A percentile compares a stretch with the other conserved stretches of the same genome.
Evolutionary conservation across 37 sponge, comb jelly and placozoan genomes (phyloP).

Genomic region (Ephydatia muelleri): DNA sequence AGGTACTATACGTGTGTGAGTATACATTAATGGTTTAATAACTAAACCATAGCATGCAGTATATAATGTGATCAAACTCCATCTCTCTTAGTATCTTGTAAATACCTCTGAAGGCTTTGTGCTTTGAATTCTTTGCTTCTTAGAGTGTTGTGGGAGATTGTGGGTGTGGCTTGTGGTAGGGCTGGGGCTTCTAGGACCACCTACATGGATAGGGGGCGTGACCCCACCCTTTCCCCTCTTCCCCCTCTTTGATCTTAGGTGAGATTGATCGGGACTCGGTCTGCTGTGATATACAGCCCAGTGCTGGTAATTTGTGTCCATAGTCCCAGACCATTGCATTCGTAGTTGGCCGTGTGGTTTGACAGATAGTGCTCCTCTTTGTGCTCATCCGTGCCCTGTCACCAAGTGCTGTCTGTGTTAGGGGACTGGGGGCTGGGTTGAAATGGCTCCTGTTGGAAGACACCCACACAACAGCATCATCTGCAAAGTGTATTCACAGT

Average conservation of each 20-base stretch:
- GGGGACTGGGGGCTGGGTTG: not conserved
- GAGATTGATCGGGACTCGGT: not conserved
- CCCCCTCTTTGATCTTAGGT: not conserved
- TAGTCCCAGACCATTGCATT: not conserved
- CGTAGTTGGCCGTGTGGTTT: not conserved
- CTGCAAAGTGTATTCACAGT: not conserved
- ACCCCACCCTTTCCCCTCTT: not conserved
- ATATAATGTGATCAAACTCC: too few species aligned
- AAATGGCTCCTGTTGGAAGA: not conserved
- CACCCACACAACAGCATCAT: too few species aligned
- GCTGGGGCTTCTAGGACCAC: too few species aligned
- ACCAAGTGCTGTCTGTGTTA: too few species aligned
- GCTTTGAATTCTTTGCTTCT: too few species aligned
- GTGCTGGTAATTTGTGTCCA: not conserved
- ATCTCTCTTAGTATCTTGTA: too few species aligned
- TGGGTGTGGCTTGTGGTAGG: not conserved
- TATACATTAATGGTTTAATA: too few species aligned
- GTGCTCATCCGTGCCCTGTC: too few species aligned
- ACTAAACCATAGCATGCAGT: too few species aligned
- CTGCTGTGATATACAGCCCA: not conserved
- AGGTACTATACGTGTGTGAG: too few species aligned
- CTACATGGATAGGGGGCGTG: not conserved
- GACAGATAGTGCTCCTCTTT: too few species aligned
- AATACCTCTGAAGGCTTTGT: too few species aligned
- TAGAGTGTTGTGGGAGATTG: not conserved